These are phyloP conservation scores for Hyposoter didymator DNA, from an alignment of 2,888 invertebrate genomes.

Conservation along the genomic window DNA sequence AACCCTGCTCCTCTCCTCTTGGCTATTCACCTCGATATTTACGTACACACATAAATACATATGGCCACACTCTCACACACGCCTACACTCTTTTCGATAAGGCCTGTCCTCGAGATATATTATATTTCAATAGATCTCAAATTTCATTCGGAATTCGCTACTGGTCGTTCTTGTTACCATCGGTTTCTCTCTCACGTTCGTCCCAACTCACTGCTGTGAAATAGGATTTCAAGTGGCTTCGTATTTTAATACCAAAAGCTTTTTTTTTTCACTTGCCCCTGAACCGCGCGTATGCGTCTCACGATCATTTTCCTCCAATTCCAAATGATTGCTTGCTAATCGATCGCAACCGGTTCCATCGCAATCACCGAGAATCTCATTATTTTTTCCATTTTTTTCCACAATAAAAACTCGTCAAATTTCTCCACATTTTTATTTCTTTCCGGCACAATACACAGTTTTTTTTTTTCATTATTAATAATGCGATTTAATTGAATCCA, in stretches of 20 bases:
- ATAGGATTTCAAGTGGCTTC: conserved; percentile 17
- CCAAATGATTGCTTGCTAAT: neutral
- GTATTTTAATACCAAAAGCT: conserved; percentile 9
- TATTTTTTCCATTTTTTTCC: neutral
- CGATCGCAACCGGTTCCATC: neutral
- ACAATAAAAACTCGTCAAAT: neutral
- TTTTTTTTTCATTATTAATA: neutral
- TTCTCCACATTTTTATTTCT: neutral
- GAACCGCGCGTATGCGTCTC: neutral
- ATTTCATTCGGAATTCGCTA: conserved; percentile 60
- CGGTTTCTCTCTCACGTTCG: conserved; percentile 2
- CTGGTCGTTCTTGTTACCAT: conserved; percentile 38
- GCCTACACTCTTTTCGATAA: conserved; percentile 4
- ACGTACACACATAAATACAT: neutral
- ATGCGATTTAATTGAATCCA: neutral
- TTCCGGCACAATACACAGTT: neutral
- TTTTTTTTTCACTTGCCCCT: conserved; percentile 12
- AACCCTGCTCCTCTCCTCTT: conserved; percentile 27
- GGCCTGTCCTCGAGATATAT: conserved; percentile 57
- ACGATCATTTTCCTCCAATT: neutral
- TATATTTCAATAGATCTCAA: conserved; percentile 66
- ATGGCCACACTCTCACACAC: neutral
- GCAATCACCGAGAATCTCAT: neutral
- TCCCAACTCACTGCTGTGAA: neutral
- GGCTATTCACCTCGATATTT: conserved; percentile 28